phyloP scores from a whole-genome alignment of 2,888 invertebrate species.

The Acrobasis repandana region DNA sequence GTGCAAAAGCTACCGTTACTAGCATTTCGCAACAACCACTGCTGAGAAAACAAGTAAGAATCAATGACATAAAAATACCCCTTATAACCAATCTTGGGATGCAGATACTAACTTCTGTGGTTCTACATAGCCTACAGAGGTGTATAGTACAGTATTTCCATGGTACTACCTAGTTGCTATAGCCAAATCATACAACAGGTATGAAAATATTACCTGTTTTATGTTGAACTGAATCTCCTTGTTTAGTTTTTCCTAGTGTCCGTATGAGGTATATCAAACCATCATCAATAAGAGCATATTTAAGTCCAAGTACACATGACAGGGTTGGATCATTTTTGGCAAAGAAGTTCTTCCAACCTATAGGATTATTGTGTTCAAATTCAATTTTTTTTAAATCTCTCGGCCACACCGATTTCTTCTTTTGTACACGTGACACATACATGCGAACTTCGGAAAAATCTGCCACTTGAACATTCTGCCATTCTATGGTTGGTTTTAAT shows the following conservation, averaged over 20 bases:
- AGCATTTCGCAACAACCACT: too few species aligned
- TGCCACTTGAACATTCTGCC: constrained; percentile 87
- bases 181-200: neutral
- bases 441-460: constrained; percentile 86
- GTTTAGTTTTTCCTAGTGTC: constrained; percentile 49
- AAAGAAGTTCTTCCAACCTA: constrained; percentile 58
- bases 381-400: constrained; percentile 42
- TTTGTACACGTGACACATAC: constrained; percentile 66
- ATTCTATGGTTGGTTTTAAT: constrained; percentile 78
- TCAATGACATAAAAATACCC: too few species aligned
- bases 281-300: constrained; percentile 48
- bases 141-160: too few species aligned
- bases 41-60: too few species aligned
- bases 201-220: constrained; percentile 56
- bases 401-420: constrained; percentile 47
- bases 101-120: too few species aligned
- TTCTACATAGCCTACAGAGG: too few species aligned
- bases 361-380: constrained; percentile 40
- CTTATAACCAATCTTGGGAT: too few species aligned
- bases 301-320: constrained; percentile 60
- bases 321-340: constrained; percentile 57
- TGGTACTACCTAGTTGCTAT: too few species aligned
- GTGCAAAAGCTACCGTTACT: too few species aligned
- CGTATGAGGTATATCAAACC: constrained; percentile 57
- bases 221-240: constrained; percentile 60